Evolutionary conservation across 2,113 vertebrate species (phyloP), one percentile per base, ranked within the genome.

Genomic region (Xenopus laevis): DNA sequence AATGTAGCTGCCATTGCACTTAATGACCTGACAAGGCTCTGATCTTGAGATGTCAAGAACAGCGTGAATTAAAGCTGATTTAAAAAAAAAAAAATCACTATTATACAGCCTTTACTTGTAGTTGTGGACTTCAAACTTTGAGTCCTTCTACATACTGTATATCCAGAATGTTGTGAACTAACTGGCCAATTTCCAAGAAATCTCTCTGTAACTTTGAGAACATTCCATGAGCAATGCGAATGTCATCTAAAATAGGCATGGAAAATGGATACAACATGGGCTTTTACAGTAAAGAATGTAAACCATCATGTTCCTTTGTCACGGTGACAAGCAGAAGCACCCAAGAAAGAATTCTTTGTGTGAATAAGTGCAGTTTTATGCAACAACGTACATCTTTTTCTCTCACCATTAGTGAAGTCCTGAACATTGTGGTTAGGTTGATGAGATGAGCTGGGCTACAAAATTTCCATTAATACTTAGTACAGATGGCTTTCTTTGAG

Each of bases 191-290:
- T 17, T 74, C 64, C 65, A 74, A 33, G 45, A 27, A 30, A 60
- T 33, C 40, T 58, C 46, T 60, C 44, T 33, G 52, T 69, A 16
- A 57, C 67, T 52, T 55, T 59, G 72, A 74, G 65, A 74, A 74
- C 64, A 60, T 68, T 67, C 72, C 72, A 74, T 44, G 21, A 60
- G 71, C 53, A 61, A 16, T 60, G 57, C n/a, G 21, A 64, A 74
- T 67, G 50, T 60, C n/a, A 67, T 74, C 64, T 68, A 61, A 61
- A 61, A 74, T 68, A 68, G 64, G 64, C 72, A 74, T 74, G 64
- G 64, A 68, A 74, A 74, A 74, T 68, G 40, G 21, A 74, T 68
- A 40, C 72, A 74, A 60, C 64, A 74, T 74, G 72, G 53, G 53
- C 16, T 60, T 45, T 61, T 74, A 30, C 44, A 15, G 7, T 16